These are phyloP conservation scores for Zingel zingel DNA, from an alignment of 2,113 vertebrate species.

Conservation along the genomic window DNA sequence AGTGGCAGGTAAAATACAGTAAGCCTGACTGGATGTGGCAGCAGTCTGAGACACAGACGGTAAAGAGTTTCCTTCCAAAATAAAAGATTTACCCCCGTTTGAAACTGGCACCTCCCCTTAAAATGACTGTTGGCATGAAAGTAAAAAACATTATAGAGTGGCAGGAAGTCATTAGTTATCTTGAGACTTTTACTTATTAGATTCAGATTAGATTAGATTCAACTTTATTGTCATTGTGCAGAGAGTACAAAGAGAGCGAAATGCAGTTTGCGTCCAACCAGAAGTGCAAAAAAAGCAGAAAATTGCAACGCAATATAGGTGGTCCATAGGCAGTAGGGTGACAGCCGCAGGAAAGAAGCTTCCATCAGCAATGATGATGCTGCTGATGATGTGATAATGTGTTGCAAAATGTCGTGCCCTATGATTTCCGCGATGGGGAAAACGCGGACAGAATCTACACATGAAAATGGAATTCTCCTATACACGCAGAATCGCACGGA, in stretches of 20 bases:
- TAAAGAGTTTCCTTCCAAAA: conserved; percentile 56
- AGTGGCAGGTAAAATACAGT: conserved; percentile 82
- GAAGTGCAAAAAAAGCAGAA: too few relatives aligned
- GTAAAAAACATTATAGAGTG: conserved; percentile 5
- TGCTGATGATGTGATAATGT: neutral
- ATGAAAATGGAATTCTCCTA: too few relatives aligned
- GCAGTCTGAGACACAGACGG: conserved; percentile 57
- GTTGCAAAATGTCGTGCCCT: neutral
- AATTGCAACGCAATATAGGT: too few relatives aligned
- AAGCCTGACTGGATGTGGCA: conserved; percentile 81
- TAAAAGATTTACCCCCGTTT: conserved; percentile 35
- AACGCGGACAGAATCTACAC: too few relatives aligned
- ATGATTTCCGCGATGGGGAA: too few relatives aligned
- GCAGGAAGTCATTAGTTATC: conserved; percentile 20
- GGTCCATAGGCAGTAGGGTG: too few relatives aligned
- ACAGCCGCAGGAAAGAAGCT: too few relatives aligned
- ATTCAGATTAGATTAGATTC: too few relatives aligned
- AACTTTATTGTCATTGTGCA: too few relatives aligned
- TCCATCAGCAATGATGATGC: neutral
- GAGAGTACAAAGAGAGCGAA: too few relatives aligned
- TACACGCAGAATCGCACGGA: too few relatives aligned
- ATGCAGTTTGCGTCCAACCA: too few relatives aligned
- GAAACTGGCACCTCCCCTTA: conserved; percentile 48
- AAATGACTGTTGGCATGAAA: conserved; percentile 27
- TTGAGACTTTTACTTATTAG: neutral